These are phyloP conservation scores for Paraplagusia blochii DNA, from an alignment of 2,113 vertebrate species.

Conservation along the genomic window DNA sequence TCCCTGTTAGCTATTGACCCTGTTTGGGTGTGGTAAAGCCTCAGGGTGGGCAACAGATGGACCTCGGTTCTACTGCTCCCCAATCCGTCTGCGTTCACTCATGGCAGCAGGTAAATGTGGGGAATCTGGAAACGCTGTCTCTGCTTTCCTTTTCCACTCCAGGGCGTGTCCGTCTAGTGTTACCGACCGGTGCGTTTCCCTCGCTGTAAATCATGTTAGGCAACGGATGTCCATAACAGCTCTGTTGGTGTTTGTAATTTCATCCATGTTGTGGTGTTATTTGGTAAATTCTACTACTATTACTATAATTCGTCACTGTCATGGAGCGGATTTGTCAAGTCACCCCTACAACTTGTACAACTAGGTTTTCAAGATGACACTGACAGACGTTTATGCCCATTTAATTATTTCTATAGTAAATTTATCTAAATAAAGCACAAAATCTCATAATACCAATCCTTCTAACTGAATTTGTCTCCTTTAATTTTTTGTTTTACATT, in stretches of 20 bases:
- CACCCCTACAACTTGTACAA: background rate
- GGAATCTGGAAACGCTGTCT: slow-evolving; percentile 21
- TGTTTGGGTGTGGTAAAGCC: slow-evolving; percentile 22
- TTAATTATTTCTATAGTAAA: no score
- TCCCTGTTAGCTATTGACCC: slow-evolving; percentile 36
- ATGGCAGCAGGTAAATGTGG: slow-evolving; percentile 41
- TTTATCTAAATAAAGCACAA: no score
- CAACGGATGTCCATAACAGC: slow-evolving; percentile 1
- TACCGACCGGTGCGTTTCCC: slow-evolving; percentile 43
- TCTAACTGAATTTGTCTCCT: no score
- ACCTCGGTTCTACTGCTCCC: slow-evolving; percentile 4
- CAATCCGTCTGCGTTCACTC: slow-evolving; percentile 23
- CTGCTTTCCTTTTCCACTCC: slow-evolving; percentile 14
- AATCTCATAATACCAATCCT: no score
- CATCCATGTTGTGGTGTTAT: background rate
- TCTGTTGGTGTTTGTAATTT: slow-evolving; percentile 3
- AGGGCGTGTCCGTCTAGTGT: slow-evolving; percentile 32
- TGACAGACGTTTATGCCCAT: background rate
- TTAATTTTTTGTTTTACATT: no score
- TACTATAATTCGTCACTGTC: slow-evolving; percentile 15
- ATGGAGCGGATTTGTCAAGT: slow-evolving; percentile 3
- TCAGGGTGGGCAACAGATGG: slow-evolving; percentile 42
- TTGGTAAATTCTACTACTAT: slow-evolving; percentile 6
- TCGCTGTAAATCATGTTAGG: slow-evolving; percentile 30
- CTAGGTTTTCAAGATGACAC: background rate